Percentiles rank a stretch among this genome's conserved stretches.
These are phyloP conservation scores for Netelia virgata DNA, from an alignment of 2,888 invertebrate species.

Conservation along the genomic window DNA sequence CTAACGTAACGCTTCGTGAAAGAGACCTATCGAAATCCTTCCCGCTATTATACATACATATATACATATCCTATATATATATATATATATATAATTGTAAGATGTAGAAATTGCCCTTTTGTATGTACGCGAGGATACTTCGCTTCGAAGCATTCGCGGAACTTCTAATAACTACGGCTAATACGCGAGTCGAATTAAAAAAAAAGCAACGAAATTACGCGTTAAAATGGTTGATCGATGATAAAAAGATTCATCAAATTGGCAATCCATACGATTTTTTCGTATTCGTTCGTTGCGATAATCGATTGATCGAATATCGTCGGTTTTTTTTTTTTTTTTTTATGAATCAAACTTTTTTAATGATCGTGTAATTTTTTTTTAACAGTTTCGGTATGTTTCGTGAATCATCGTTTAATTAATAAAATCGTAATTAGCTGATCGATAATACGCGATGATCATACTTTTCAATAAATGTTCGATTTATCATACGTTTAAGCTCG, in stretches of 20 bases:
- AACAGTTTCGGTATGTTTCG: neutral
- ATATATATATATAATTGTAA: neutral
- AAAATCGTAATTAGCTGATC: neutral
- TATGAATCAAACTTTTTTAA: too few relatives aligned
- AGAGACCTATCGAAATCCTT: slow-evolving; percentile 68
- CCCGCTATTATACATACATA: neutral
- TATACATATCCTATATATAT: neutral
- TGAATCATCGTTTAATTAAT: neutral
- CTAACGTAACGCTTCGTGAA: slow-evolving; percentile 80
- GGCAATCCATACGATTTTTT: slow-evolving; percentile 41
- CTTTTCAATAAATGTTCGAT: too few relatives aligned
- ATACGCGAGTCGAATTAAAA: slow-evolving; percentile 34
- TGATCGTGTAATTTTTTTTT: too few relatives aligned
- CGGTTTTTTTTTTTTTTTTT: too few relatives aligned
- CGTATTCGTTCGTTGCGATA: neutral
- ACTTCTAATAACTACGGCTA: slow-evolving; percentile 62
- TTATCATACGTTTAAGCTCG: neutral
- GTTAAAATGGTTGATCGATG: slow-evolving; percentile 53
- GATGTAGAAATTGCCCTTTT: slow-evolving; percentile 44
- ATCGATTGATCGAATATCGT: neutral
- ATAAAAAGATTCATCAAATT: slow-evolving; percentile 57
- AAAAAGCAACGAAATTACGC: slow-evolving; percentile 39
- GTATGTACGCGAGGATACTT: neutral
- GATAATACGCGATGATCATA: neutral
- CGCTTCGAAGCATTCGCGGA: slow-evolving; percentile 38